Base-by-base conservation (phyloP, 2,113 vertebrate species). In the Carassius auratus region DNA sequence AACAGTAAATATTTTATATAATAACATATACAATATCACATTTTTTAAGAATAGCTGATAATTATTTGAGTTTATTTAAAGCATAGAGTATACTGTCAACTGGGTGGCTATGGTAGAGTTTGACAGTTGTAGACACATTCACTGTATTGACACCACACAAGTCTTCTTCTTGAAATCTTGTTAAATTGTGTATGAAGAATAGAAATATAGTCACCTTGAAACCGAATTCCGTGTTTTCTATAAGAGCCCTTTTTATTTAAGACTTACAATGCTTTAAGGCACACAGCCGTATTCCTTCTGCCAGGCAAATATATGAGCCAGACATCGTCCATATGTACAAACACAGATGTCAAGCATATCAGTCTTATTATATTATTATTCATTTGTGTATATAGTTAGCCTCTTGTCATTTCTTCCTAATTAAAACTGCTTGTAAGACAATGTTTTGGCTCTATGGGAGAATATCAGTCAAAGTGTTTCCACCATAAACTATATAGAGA, bases 381-480 rank as follows among this genome's bases (percentile, higher is more conserved):
- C 17, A 55, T 75, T 55, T 30, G 45, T 76, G 23, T n/a, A 23
- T 15, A 36, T 33, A 64, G 0, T 59, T 38, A 3, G n/a, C 84
- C 84, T 48, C 48, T 62, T 23, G 59, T 42, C 61, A 33, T 83
- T 6, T 80, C 38, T 10, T 5, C 52, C 38, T 85, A 42, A 85
- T 83, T 83, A 77, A 82, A 71, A 85, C 68, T 30, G 26, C 48
- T 71, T 57, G 33, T 4, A 81, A 26, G 83, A 48, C 77, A 82
- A 77, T 48, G 4, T 23, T 62, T 62, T 62, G n/a, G 9, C 59
- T 61, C 21, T 61, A 17, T 55, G 52, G 52, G 9, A 62, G 12
- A 48, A 48, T 12, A 48, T 12, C 2, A 12, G 9, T 48, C 9
- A 48, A 45, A 45, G 57, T 21, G 30, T 19, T 69, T 69, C 66